Percentiles rank a stretch among this genome's conserved stretches.
These are phyloP conservation scores for Okapia johnstoni DNA, from an alignment of 2,113 vertebrate genomes.

Conservation along the genomic window DNA sequence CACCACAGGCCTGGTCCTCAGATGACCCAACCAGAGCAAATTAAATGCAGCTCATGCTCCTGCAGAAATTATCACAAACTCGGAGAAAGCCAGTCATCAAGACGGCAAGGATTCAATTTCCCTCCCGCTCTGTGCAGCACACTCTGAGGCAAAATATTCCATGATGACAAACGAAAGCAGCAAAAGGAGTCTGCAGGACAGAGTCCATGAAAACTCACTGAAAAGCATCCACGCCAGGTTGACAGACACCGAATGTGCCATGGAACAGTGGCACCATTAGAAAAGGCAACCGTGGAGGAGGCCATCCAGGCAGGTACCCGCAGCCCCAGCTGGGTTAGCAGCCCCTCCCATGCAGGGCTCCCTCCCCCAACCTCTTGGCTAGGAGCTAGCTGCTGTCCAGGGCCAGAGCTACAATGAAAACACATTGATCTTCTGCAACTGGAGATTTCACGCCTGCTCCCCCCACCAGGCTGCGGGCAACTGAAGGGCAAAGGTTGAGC, in stretches of 20 bases:
- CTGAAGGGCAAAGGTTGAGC: not conserved
- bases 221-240: not conserved
- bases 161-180: not conserved
- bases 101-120: constrained; percentile 37
- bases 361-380: not conserved
- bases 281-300: not conserved
- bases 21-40: constrained; percentile 37
- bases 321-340: not conserved
- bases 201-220: not conserved
- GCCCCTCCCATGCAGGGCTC: not conserved
- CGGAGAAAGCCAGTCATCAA: constrained; percentile 38
- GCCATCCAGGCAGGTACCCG: not conserved
- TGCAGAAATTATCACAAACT: constrained; percentile 50
- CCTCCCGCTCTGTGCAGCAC: not conserved
- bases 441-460: not conserved
- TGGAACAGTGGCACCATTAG: not conserved
- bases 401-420: not conserved
- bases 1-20: constrained; percentile 30
- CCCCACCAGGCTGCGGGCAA: not conserved
- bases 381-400: not conserved
- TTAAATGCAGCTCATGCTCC: constrained; percentile 50
- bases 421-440: not conserved
- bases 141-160: not conserved
- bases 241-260: rapidly evolving
- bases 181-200: not conserved